Base-by-base conservation (phyloP, 2,113 vertebrate species). In the Oncorhynchus mykiss region DNA sequence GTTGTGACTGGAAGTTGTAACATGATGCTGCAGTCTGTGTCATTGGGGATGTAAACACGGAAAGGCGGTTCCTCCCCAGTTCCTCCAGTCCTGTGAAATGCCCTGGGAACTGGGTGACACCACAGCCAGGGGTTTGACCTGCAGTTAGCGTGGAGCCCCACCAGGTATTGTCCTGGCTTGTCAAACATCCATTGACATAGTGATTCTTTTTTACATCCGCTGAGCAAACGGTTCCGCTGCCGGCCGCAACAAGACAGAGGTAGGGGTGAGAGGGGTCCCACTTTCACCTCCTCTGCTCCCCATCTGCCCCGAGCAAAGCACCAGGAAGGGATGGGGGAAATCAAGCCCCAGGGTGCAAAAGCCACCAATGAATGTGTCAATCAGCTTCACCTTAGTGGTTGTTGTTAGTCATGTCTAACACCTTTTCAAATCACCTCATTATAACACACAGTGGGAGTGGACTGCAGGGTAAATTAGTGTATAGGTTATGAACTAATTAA, bases 151-250 rank as follows among this genome's bases (percentile, higher is more conserved):
- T 51, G 27, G 45, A 59, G 79, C 75, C 68, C 57, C 27, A 59
- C 60, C 84, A 85, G 85, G 87, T 88, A 88, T 91, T 91, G 90
- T 91, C 83, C 88, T 65, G 60, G 78, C 81, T 86, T 88, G 86
- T 91, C 90, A 90, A 89, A 85, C 87, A 83, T 60, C 51, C 70
- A 59, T 74, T 84, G 84, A 88, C 83, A 82, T 70, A 31, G 66
- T 88, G 87, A 92, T 87, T 84, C 81, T 71, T 84, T 39, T 59
- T 84, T 59, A 87, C 87, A 90, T 86, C 82, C 83, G 77, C 81
- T 82, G 70, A 70, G 67, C 31, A 2, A 54, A 54, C 4, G 51
- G 51, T 54, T 54, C 16, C 51, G 2, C 70, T 71, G 39, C 13
- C 16, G 51, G 51, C 12, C 45, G 45, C 12, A 20, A 48, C 68